phyloP scores from a whole-genome alignment of 2,797 vertebrate genomes.

The Oreortyx pictus region DNA sequence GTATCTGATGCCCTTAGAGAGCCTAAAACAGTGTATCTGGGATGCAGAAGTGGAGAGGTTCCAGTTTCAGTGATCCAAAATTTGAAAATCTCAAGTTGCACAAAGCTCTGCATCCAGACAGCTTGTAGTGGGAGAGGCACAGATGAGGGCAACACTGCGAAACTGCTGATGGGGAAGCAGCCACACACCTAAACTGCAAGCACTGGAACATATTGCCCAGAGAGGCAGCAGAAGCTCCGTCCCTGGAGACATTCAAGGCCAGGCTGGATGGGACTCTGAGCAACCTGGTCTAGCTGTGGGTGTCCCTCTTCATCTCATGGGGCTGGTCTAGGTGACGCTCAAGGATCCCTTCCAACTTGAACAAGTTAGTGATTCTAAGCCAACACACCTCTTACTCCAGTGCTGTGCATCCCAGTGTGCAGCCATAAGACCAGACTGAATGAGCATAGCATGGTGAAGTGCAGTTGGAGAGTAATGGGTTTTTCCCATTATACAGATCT shows the following conservation, averaged over 20 bases:
- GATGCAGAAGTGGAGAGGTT: neutral
- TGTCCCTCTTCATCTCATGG: no score
- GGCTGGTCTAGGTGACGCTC: no score
- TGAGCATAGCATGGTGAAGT: neutral
- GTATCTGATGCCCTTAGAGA: neutral
- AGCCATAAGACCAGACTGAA: neutral
- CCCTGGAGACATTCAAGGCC: no score
- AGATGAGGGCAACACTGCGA: fast-evolving
- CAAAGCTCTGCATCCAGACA: neutral
- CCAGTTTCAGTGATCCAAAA: neutral
- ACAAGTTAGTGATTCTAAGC: neutral
- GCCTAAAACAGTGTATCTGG: neutral
- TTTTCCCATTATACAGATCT: neutral
- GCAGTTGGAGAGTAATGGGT: neutral
- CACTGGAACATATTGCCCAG: no score
- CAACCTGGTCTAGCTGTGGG: no score
- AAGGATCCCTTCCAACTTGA: no score
- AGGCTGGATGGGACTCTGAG: no score
- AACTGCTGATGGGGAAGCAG: neutral
- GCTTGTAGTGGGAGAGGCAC: neutral
- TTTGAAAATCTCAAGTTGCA: neutral
- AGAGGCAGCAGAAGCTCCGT: no score
- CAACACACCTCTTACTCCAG: neutral
- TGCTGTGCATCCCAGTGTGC: neutral
- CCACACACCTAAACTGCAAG: neutral